Evolutionary conservation across 2,888 invertebrate genomes (phyloP).

Genomic region (Dicyrtomina minuta): DNA sequence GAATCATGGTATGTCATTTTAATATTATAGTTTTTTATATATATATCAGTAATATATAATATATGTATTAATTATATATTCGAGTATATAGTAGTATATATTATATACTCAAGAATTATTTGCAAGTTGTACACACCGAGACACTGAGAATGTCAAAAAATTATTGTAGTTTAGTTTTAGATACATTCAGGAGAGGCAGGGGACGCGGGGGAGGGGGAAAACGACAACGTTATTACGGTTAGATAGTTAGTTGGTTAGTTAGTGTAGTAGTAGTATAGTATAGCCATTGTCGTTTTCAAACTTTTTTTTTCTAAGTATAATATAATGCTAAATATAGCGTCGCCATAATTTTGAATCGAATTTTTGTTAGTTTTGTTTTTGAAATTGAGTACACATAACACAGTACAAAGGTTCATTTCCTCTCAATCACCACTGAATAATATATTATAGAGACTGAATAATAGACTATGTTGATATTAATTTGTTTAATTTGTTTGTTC

Average conservation of each 20-base stretch:
- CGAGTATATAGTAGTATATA: not conserved
- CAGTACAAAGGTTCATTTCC: too few relatives aligned
- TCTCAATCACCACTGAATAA: too few relatives aligned
- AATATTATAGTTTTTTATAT: too few relatives aligned
- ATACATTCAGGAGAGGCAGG: conserved; percentile 17
- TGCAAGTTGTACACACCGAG: conserved; percentile 11
- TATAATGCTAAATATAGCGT: too few relatives aligned
- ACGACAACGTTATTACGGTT: not conserved
- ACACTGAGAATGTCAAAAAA: conserved; percentile 25
- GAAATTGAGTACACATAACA: conserved; percentile 4
- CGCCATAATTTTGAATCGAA: not conserved
- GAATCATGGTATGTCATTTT: too few relatives aligned
- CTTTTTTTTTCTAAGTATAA: too few relatives aligned
- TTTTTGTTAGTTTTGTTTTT: not conserved
- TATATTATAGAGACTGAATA: too few relatives aligned
- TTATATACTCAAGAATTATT: conserved; percentile 7
- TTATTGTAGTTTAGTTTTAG: conserved; percentile 14
- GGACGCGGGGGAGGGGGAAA: conserved; percentile 3
- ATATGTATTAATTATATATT: too few relatives aligned
- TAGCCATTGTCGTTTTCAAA: not conserved
- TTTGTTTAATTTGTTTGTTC: too few relatives aligned
- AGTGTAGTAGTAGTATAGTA: not conserved
- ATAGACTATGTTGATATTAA: too few relatives aligned
- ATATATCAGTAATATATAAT: too few relatives aligned
- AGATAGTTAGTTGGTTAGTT: not conserved